Percentiles rank a stretch among this genome's conserved stretches.
Conservation (phyloP, 2,797 vertebrate genomes). For the Platyrinchus mystaceus region DNA sequence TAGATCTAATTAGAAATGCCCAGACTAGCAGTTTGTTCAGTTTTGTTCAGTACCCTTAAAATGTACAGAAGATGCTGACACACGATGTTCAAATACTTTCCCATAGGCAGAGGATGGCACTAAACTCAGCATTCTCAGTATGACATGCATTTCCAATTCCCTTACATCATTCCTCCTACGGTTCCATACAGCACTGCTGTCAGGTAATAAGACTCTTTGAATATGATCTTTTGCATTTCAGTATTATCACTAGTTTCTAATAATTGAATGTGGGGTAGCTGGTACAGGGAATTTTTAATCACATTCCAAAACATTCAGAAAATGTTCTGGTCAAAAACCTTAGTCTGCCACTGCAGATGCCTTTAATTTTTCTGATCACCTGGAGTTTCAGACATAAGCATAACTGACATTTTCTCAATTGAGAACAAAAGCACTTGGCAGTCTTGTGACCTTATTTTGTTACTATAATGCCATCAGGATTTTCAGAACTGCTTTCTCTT, state of each 20-base stretch:
- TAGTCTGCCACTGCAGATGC: not conserved
- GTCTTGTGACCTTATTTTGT: not conserved
- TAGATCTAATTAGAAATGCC: conserved; percentile 30
- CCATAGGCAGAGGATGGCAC: not conserved
- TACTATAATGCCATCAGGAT: not conserved
- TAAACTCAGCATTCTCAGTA: not conserved
- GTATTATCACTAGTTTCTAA: not conserved
- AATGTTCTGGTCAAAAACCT: not conserved
- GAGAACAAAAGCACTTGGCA: not conserved
- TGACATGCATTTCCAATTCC: conserved; percentile 47
- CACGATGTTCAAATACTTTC: conserved; percentile 22
- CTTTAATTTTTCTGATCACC: not conserved
- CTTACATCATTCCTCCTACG: conserved; percentile 14
- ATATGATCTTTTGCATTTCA: not conserved
- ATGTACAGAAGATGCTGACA: conserved; percentile 28
- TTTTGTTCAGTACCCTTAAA: conserved; percentile 29
- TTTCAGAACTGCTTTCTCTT: not conserved
- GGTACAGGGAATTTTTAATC: not conserved
- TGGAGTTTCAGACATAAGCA: not conserved
- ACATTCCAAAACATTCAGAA: not conserved
- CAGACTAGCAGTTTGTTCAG: conserved; percentile 17
- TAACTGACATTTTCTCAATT: not conserved
- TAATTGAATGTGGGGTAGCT: not conserved
- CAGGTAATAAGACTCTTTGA: not conserved
- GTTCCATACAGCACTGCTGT: not conserved